Evolutionary conservation across 2,797 vertebrate species (phyloP), one percentile per base, ranked within the genome.

Genomic region (Acropternis orthonyx): DNA sequence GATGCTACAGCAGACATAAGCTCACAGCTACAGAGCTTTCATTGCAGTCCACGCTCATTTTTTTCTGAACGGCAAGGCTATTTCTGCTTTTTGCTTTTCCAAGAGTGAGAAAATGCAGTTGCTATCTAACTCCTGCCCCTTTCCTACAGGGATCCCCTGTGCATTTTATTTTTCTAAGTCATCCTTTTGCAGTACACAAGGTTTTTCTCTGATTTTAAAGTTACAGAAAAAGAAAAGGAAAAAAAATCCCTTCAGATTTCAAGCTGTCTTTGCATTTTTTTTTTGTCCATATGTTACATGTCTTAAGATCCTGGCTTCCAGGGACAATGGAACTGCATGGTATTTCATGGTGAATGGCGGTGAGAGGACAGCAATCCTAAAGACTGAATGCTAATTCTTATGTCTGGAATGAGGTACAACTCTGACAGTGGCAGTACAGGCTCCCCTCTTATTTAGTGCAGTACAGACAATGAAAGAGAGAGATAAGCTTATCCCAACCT

Each of bases 1-100:
- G 1, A 75, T 27, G 23, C 21, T 68, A 55, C 26, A 74, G 62
- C 54, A 91, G 68, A 77, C 66, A 83, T 22, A 61, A 94, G 34
- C 52, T 92, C 61, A 78, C 34, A 85, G 28, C 76, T 82, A 79
- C 63, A 82, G 61, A 92, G 52, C 54, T 92, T 93, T 91, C 63
- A 88, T 28, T 94, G 83, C 67, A 77, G 66, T 72, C 78, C 82
- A 84, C 23, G 48, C 49, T 51, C 63, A 56, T 81, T 51, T 89
- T 83, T 83, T 87, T 89, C 83, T 51, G 44, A 78, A 87, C 51
- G 80, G 79, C 36, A 72, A 87, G 37, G 68, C 71, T 93, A 66
- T 89, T 93, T 83, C 79, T 91, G 56, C 44, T 83, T 49, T 92
- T 93, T 77, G 37, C 37, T 88, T 92, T 92, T 91, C 85, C 23